Percentiles rank a stretch among this genome's conserved stretches.
These are phyloP conservation scores for Drosophila insularis DNA, from an alignment of 1,140 invertebrate species.

Conservation along the genomic window DNA sequence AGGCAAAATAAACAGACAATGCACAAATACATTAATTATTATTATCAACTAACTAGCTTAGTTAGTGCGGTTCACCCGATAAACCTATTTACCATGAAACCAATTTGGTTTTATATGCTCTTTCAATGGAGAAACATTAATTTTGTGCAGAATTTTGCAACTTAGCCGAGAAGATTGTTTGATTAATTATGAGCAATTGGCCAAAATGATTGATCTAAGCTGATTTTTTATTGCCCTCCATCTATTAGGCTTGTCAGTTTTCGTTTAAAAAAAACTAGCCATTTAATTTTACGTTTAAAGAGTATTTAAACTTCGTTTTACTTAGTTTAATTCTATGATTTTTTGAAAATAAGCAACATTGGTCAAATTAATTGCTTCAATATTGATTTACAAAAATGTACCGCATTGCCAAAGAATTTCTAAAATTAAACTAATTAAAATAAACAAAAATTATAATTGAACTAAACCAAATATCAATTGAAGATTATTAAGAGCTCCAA, in stretches of 20 bases:
- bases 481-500: neutral
- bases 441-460: slow-evolving; percentile 7
- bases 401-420: slow-evolving; percentile 12
- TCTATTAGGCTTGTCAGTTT: too few species aligned
- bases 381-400: slow-evolving; percentile 12
- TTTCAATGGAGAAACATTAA: too few species aligned
- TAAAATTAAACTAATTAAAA: slow-evolving; percentile 13
- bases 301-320: too few species aligned
- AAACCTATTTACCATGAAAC: too few species aligned
- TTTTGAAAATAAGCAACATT: neutral
- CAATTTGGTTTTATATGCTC: too few species aligned
- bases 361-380: slow-evolving; percentile 1
- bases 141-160: too few species aligned
- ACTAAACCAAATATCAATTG: slow-evolving; percentile 1
- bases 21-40: neutral
- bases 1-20: neutral
- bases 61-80: neutral
- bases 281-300: too few species aligned
- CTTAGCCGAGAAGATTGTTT: too few species aligned
- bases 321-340: neutral
- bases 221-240: too few species aligned
- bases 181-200: too few species aligned
- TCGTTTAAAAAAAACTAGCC: too few species aligned
- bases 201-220: too few species aligned
- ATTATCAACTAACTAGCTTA: neutral